Conservation (phyloP, 2,113 vertebrate species). For the Muntiacus muntjak region DNA sequence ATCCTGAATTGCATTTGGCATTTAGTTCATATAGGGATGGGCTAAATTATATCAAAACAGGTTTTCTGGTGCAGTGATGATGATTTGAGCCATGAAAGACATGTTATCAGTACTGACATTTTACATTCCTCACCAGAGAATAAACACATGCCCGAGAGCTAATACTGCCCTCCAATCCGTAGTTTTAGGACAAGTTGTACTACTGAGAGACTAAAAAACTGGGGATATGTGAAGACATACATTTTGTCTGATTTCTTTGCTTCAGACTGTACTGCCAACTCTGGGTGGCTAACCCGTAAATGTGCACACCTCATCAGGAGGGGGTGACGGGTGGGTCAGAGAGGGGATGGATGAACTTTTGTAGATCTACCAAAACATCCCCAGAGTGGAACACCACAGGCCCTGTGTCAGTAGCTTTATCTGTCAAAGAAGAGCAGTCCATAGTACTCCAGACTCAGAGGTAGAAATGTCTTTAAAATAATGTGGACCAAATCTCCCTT, state of each 20-base stretch:
- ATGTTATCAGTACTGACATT: conserved; percentile 13
- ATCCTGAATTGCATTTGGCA: not conserved
- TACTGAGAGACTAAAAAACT: not conserved
- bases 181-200: not conserved
- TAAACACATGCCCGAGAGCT: not conserved
- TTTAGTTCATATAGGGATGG: conserved; percentile 22
- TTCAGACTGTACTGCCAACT: not conserved
- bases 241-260: not conserved
- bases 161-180: not conserved
- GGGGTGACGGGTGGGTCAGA: not conserved
- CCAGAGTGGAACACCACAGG: not conserved
- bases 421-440: not conserved
- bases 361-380: not conserved
- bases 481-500: not conserved
- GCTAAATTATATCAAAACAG: conserved; percentile 49
- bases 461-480: not conserved
- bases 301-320: not conserved
- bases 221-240: not conserved
- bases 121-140: not conserved
- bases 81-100: conserved; percentile 48
- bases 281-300: not conserved
- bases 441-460: not conserved
- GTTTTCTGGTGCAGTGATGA: conserved; percentile 49
- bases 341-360: not conserved
- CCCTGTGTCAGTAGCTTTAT: not conserved